Evolutionary conservation across 35 echinoderm and acorn worm genomes (phyloP).

Genomic region (Chiridota heheva): DNA sequence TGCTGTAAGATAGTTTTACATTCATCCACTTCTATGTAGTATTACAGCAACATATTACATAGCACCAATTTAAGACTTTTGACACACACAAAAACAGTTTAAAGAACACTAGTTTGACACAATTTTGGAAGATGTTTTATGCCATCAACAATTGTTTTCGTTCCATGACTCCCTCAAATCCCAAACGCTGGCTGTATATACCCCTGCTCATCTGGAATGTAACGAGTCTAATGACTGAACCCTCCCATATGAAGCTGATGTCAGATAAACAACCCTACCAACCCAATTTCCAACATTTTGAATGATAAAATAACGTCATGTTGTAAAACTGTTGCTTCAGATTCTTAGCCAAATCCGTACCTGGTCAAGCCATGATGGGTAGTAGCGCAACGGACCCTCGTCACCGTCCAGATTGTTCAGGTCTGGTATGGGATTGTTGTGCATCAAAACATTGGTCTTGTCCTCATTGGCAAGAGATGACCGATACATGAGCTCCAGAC

Average conservation of each 20-base stretch:
- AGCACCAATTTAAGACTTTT: too few species aligned
- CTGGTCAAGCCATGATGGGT: slow-evolving; percentile 86
- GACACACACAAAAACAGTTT: too few species aligned
- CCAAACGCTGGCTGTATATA: too few species aligned
- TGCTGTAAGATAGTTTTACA: too few species aligned
- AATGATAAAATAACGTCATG: neutral
- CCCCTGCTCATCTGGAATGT: too few species aligned
- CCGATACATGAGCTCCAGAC: slow-evolving; percentile 90
- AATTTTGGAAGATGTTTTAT: too few species aligned
- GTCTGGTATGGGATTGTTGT: slow-evolving; percentile 95
- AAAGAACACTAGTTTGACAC: too few species aligned
- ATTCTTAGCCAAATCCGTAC: neutral
- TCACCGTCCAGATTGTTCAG: slow-evolving; percentile 76
- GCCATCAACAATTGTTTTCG: too few species aligned
- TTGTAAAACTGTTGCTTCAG: neutral
- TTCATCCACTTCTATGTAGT: too few species aligned
- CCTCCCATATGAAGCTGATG: neutral
- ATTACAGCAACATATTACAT: too few species aligned
- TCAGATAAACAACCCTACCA: neutral
- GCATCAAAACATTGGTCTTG: slow-evolving; percentile 81
- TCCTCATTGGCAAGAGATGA: slow-evolving; percentile 83
- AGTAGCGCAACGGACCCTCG: slow-evolving; percentile 80
- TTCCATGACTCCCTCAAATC: too few species aligned
- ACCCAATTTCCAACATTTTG: neutral
- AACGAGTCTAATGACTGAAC: too few species aligned